phyloP scores from a whole-genome alignment of 2,888 invertebrate genomes.

The Tachina lurida region DNA sequence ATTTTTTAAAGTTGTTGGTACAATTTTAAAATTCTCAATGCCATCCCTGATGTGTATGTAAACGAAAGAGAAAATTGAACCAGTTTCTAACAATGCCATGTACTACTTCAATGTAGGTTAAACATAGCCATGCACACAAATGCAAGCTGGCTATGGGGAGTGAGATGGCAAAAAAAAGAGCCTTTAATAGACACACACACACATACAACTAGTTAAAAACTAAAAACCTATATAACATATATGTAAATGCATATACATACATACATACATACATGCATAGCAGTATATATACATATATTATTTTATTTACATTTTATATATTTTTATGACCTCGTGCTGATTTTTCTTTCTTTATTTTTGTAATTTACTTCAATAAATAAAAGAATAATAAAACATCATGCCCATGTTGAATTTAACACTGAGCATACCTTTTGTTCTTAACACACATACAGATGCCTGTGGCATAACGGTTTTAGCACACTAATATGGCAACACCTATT shows the following conservation, averaged over 20 bases:
- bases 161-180: neutral
- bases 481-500: constrained; percentile 48
- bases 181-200: neutral
- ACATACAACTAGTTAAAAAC: neutral
- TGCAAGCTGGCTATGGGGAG: neutral
- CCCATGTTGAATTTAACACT: constrained; percentile 31
- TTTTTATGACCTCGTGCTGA: constrained; percentile 68
- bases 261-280: neutral
- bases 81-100: constrained; percentile 40
- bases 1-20: too few species aligned
- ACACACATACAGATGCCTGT: neutral
- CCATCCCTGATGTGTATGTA: neutral
- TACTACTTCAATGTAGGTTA: constrained; percentile 40
- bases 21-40: too few species aligned
- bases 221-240: neutral
- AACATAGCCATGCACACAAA: constrained; percentile 23
- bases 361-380: constrained; percentile 41
- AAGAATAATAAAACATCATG: constrained; percentile 31
- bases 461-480: neutral
- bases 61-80: constrained; percentile 20
- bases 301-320: constrained; percentile 47
- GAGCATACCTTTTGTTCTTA: constrained; percentile 7
- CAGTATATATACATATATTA: constrained; percentile 2
- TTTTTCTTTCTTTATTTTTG: constrained; percentile 44
- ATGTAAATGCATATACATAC: too few species aligned